Evolutionary conservation across 2,888 invertebrate species (phyloP), one percentile per base, ranked within the genome.

Genomic region (Micropterix aruncella): DNA sequence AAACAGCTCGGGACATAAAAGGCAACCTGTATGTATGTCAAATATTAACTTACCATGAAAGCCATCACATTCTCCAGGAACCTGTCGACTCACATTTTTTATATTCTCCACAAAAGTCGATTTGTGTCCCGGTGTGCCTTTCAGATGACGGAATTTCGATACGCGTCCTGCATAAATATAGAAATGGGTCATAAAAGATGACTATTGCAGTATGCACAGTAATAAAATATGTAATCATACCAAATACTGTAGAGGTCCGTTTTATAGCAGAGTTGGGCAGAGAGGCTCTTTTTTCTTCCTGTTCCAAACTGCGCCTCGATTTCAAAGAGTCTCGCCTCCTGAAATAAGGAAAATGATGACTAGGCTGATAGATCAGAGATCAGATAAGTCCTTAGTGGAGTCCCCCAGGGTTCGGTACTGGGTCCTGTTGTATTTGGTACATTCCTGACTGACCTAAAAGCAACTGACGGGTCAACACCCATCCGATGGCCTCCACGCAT

Each of bases 21-120:
- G n/a, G n/a, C n/a, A n/a, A n/a, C n/a, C n/a, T n/a, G n/a, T n/a
- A n/a, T n/a, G n/a, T n/a, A n/a, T n/a, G 17, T 17, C 2, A 14
- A 36, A 38, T 15, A 46, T 44, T 27, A 16, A 54, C 61, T 69
- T 61, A 85, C 85, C 85, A 60, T 89, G 87, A 58, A 95, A 92
- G 19, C 92, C 89, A 60, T 95, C 91, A 60, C 93, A 91, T 65
- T 95, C 94, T 1, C 93, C 92, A 0, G 94, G 88, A 54, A 94
- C 83, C 60, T 91, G 93, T 40, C 90, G 76, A 60, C 90, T 90
- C 38, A 95, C 74, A 57, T 92, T 92, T 47, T 90, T 79, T 48
- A 95, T 75, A 57, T 95, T 95, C 57, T 94, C 93, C 51, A 94
- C 86, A 56, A 92, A 91, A 2, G 83, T 83, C 16, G 88, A 90